Percentiles rank a stretch among this genome's conserved stretches.
phyloP scores from a whole-genome alignment of 2,113 vertebrate species.

The Anolis sagrei region DNA sequence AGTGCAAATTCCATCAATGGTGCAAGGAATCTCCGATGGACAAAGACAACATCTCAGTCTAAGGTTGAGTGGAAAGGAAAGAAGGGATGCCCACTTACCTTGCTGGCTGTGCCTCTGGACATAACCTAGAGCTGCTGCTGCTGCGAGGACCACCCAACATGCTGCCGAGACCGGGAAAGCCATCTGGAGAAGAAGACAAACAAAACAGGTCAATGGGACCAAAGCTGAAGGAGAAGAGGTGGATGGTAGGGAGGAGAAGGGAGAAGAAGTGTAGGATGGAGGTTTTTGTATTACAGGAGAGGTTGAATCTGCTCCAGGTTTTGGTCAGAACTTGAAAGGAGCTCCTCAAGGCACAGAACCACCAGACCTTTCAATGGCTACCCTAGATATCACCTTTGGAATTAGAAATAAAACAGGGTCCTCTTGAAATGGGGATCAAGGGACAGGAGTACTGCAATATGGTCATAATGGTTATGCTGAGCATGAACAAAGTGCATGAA shows the following conservation, averaged over 20 bases:
- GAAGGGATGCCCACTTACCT: conserved; percentile 81
- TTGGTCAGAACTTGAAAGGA: too few relatives aligned
- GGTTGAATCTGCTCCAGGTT: too few relatives aligned
- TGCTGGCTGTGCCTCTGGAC: conserved; percentile 91
- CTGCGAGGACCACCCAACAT: conserved; percentile 91
- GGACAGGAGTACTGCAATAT: too few relatives aligned
- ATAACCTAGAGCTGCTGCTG: conserved; percentile 86
- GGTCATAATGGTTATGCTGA: too few relatives aligned
- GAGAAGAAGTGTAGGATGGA: neutral
- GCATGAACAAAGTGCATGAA: too few relatives aligned
- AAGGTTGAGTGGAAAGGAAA: neutral
- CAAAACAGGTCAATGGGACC: conserved; percentile 48
- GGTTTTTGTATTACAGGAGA: too few relatives aligned
- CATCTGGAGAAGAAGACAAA: conserved; percentile 86
- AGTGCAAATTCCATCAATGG: accelerated
- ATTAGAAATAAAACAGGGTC: too few relatives aligned
- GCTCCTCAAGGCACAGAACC: too few relatives aligned
- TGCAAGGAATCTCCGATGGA: too few relatives aligned
- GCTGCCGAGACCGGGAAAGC: conserved; percentile 89
- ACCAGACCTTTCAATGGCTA: too few relatives aligned
- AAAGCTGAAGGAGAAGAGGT: neutral
- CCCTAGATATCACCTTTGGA: too few relatives aligned
- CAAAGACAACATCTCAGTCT: neutral
- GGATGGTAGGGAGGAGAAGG: neutral
- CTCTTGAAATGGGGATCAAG: too few relatives aligned